Evolutionary conservation across 2,888 invertebrate species (phyloP).

Genomic region (Pristionchus fissidentatus): DNA sequence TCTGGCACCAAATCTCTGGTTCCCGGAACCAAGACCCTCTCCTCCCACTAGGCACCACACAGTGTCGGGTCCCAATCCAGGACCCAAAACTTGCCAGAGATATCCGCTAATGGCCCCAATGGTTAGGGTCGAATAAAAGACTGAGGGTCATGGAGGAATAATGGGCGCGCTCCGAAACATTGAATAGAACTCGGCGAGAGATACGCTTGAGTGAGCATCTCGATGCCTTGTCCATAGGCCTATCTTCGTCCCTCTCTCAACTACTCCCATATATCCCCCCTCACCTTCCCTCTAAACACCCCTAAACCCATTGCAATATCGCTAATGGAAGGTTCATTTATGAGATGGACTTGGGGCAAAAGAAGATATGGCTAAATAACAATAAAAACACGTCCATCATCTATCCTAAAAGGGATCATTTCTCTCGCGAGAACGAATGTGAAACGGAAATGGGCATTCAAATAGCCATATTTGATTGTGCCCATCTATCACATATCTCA

Average conservation of each 20-base stretch:
- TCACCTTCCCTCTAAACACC: not conserved
- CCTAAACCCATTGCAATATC: not conserved
- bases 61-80: not conserved
- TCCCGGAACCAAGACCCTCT: not conserved
- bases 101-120: slow-evolving; percentile 36
- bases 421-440: no score
- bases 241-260: slow-evolving; percentile 3
- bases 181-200: slow-evolving; percentile 32
- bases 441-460: slow-evolving; percentile 10
- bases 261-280: not conserved
- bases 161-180: slow-evolving; percentile 28
- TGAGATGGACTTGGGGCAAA: not conserved
- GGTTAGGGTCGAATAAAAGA: not conserved
- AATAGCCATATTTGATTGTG: no score
- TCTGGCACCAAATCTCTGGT: not conserved
- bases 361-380: not conserved
- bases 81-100: not conserved
- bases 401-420: not conserved
- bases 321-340: not conserved
- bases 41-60: no score
- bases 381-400: not conserved
- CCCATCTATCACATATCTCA: not conserved
- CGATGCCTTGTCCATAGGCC: not conserved
- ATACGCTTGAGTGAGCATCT: not conserved
- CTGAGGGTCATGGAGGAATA: slow-evolving; percentile 33